Percentiles rank a stretch among this genome's conserved stretches.
Conservation (phyloP, 2,113 vertebrate species). For the Triplophysa tibetana region DNA sequence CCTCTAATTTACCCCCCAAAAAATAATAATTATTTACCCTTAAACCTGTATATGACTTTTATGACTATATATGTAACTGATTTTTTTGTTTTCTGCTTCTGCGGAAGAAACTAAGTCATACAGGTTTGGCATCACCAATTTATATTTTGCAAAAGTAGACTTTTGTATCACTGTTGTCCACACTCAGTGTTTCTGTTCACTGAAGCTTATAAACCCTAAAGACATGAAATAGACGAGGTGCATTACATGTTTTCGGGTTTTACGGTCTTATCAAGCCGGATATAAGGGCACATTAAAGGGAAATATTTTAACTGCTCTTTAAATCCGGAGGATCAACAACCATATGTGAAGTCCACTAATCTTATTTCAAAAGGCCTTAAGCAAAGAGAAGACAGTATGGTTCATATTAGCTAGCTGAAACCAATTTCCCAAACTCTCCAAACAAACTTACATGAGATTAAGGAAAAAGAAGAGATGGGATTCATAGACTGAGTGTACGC, state of each 20-base stretch:
- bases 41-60: too few relatives aligned
- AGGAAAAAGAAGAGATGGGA: conserved; percentile 22
- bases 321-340: conserved; percentile 68
- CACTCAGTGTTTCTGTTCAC: conserved; percentile 24
- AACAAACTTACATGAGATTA: conserved; percentile 32
- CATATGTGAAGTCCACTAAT: conserved; percentile 67
- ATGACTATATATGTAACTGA: too few relatives aligned
- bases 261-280: conserved; percentile 59
- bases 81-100: too few relatives aligned
- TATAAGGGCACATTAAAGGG: conserved; percentile 62
- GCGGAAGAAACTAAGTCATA: too few relatives aligned
- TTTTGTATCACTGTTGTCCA: conserved; percentile 35
- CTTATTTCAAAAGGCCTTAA: conserved; percentile 58
- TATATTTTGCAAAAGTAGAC: not conserved
- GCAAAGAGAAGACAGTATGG: conserved; percentile 52
- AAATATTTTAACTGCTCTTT: conserved; percentile 65
- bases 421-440: conserved; percentile 48
- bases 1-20: too few relatives aligned
- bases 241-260: conserved; percentile 44
- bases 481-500: not conserved
- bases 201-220: conserved; percentile 32
- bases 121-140: too few relatives aligned
- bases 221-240: conserved; percentile 31
- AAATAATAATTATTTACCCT: too few relatives aligned
- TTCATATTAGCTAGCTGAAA: conserved; percentile 63